Percentiles rank a stretch among this genome's conserved stretches.
phyloP scores from a whole-genome alignment of 2,797 vertebrate species.

The Orientallactaga sibirica region DNA sequence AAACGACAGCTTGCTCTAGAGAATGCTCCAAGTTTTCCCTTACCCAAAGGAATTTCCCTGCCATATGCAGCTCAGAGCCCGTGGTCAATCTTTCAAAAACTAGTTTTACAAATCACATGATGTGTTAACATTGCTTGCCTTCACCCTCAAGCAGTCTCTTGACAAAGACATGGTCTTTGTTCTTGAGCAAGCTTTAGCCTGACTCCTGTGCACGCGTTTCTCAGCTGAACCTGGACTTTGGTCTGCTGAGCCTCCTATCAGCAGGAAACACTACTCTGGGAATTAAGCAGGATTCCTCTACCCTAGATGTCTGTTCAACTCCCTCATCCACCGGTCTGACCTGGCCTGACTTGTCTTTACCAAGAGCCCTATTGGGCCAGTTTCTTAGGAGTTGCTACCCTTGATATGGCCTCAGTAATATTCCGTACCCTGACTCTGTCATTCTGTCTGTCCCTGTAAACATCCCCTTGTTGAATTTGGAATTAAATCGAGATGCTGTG shows the following conservation, averaged over 20 bases:
- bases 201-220: not conserved
- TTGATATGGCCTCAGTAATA: not conserved
- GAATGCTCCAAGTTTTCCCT: constrained; percentile 9
- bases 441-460: not conserved
- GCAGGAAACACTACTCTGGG: not conserved
- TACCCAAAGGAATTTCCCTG: not conserved
- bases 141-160: not conserved
- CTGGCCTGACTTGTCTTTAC: not conserved
- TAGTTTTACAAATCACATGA: not conserved
- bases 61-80: not conserved
- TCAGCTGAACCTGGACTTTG: not conserved
- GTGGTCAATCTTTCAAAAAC: constrained; percentile 33
- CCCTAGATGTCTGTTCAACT: not conserved
- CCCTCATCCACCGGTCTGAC: too few species aligned
- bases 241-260: not conserved
- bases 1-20: constrained; percentile 2
- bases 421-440: not conserved
- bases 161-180: not conserved
- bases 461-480: not conserved
- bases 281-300: not conserved
- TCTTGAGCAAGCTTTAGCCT: not conserved
- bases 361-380: not conserved
- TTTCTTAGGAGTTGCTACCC: not conserved
- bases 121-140: not conserved
- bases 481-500: not conserved